phyloP scores from a whole-genome alignment of 2,888 invertebrate species.

The Tiliacea citrago region DNA sequence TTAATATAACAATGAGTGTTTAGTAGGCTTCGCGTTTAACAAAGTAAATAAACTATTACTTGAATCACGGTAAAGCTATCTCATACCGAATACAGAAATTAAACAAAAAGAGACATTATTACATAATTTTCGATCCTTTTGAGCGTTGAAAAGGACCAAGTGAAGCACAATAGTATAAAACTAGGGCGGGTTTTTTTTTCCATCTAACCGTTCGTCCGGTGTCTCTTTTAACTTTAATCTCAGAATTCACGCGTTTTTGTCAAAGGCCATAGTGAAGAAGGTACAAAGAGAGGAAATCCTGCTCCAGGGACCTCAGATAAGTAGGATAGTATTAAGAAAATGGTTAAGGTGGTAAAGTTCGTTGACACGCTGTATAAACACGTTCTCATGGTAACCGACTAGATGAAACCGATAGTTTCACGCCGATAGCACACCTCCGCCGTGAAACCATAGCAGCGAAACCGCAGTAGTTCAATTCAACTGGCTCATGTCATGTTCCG shows the following conservation, averaged over 20 bases:
- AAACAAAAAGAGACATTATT: background rate
- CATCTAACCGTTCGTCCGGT: slow-evolving; percentile 7
- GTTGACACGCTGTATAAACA: slow-evolving; percentile 7
- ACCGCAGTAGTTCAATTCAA: no score
- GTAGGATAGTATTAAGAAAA: background rate
- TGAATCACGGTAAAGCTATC: background rate
- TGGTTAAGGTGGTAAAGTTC: slow-evolving; percentile 7
- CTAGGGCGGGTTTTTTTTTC: slow-evolving; percentile 12
- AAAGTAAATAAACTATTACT: background rate
- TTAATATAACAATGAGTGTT: slow-evolving; percentile 12
- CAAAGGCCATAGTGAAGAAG: slow-evolving; percentile 30
- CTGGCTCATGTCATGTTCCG: no score
- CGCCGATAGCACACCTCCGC: no score
- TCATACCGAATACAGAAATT: background rate
- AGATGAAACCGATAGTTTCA: background rate
- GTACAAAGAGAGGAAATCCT: slow-evolving; percentile 22
- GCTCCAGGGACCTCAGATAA: slow-evolving; percentile 24
- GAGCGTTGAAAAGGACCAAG: background rate
- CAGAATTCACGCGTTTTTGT: slow-evolving; percentile 35
- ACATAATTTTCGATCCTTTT: background rate
- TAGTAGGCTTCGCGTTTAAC: slow-evolving; percentile 1
- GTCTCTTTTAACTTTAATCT: slow-evolving; percentile 24
- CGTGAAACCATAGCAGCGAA: no score
- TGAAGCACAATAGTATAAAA: slow-evolving; percentile 14
- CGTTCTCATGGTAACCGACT: background rate